Percentiles rank a stretch among this genome's conserved stretches.
Evolutionary conservation across 1,140 invertebrate species (phyloP).

Genomic region (Alviniconcha marisindica): DNA sequence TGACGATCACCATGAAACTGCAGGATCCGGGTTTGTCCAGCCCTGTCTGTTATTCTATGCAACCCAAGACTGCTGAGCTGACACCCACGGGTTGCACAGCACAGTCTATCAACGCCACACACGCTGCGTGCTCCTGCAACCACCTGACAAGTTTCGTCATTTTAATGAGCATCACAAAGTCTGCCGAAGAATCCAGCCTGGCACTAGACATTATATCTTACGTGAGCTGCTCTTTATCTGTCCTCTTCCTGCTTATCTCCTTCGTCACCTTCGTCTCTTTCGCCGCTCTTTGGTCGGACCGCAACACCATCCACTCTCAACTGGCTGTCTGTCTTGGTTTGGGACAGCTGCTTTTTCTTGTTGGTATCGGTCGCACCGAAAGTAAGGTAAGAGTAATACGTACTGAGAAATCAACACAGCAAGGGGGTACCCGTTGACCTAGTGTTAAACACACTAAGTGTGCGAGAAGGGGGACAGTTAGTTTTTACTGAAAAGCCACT

Average conservation of each 20-base stretch:
- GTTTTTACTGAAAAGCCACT: no score
- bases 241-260: not conserved
- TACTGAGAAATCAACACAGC: no score
- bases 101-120: no score
- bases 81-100: not conserved
- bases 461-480: no score
- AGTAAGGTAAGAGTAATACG: not conserved
- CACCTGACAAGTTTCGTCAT: constrained; percentile 28
- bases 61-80: no score
- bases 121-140: constrained; percentile 12
- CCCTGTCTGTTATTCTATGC: no score
- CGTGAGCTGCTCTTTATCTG: not conserved
- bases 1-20: no score
- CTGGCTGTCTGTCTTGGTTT: not conserved
- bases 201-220: not conserved
- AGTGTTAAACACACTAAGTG: no score
- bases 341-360: not conserved
- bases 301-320: constrained; percentile 19
- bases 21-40: no score
- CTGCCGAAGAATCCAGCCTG: not conserved
- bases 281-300: not conserved
- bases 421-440: no score
- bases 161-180: not conserved
- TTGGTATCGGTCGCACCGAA: not conserved
- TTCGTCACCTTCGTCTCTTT: constrained; percentile 8